Evolutionary conservation across 2,888 invertebrate species (phyloP), one percentile per base, ranked within the genome.

Genomic region (Xestobium rufovillosum): DNA sequence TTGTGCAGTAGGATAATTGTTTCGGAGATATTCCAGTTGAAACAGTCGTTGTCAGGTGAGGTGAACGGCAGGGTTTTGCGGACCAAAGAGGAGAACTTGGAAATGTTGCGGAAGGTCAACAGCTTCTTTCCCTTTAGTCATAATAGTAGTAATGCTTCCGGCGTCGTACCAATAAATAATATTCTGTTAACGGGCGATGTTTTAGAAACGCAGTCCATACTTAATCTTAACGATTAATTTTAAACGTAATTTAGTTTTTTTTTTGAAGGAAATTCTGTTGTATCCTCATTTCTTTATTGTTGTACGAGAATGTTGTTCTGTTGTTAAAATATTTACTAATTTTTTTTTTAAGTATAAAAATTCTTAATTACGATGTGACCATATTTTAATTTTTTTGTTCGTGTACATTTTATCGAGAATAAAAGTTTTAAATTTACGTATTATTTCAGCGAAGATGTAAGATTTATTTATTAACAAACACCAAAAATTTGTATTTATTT

Each of bases 191-290:
- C 75, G 52, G 75, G 73, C 36, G 76, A 73, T 47, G 68, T 78
- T 34, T 62, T 80, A 39, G 83, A 83, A 60, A 75, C 82, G 3
- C 80, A 80, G 56, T 81, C 80, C 12, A 65, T 82, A 34, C 66
- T 81, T 30, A 82, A 80, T 50, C 52, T 61, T 38, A 76, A 78
- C 8, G 81, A 82, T 56, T 80, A 73, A 72, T 16, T 30, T n/a
- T n/a, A n/a, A n/a, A n/a, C n/a, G n/a, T 34, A 36, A 12, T 34
- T 17, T 10, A 29, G 26, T 11, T 38, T 12, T 13, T 17, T 19
- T 31, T 6, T n/a, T n/a, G n/a, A n/a, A n/a, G n/a, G n/a, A n/a
- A n/a, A n/a, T n/a, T n/a, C n/a, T n/a, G n/a, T n/a, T n/a, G n/a
- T n/a, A n/a, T n/a, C n/a, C n/a, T n/a, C n/a, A n/a, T n/a, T n/a